These are phyloP conservation scores for Orbicella faveolata DNA, from an alignment of 64 coral and sea anemone genomes.

Conservation along the genomic window DNA sequence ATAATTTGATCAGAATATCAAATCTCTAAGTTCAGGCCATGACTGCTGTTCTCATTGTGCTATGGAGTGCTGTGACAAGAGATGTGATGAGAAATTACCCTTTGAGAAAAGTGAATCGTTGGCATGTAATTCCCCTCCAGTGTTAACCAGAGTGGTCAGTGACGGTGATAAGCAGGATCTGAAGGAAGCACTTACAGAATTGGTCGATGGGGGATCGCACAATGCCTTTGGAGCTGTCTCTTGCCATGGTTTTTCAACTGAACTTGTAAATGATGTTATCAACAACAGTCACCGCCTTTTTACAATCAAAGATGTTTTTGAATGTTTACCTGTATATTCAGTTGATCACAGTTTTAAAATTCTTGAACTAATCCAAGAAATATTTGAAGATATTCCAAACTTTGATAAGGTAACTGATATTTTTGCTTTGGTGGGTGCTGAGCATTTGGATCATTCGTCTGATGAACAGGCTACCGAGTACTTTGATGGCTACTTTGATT, in stretches of 20 bases:
- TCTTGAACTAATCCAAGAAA: conserved; percentile 59
- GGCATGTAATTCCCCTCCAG: not conserved
- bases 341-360: conserved; percentile 28
- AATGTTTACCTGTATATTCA: conserved; percentile 56
- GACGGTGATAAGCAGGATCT: conserved; percentile 15
- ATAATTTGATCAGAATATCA: conserved; percentile 28
- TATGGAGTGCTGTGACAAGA: conserved; percentile 17
- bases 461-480: no score
- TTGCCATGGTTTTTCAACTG: conserved; percentile 56
- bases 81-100: conserved; percentile 8
- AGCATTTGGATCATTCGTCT: no score
- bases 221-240: conserved; percentile 56
- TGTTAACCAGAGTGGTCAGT: conserved; percentile 7
- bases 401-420: not conserved
- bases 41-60: not conserved
- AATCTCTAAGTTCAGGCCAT: conserved; percentile 28
- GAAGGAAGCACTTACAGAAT: conserved; percentile 28
- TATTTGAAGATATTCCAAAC: conserved; percentile 54
- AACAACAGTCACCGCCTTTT: conserved; percentile 40
- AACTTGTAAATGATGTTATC: conserved; percentile 54
- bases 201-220: not conserved
- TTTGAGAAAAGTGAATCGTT: not conserved
- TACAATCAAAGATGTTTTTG: conserved; percentile 51
- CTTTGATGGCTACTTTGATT: no score
- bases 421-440: no score